phyloP scores from a whole-genome alignment of 2,113 vertebrate genomes.

The Laterallus jamaicensis region DNA sequence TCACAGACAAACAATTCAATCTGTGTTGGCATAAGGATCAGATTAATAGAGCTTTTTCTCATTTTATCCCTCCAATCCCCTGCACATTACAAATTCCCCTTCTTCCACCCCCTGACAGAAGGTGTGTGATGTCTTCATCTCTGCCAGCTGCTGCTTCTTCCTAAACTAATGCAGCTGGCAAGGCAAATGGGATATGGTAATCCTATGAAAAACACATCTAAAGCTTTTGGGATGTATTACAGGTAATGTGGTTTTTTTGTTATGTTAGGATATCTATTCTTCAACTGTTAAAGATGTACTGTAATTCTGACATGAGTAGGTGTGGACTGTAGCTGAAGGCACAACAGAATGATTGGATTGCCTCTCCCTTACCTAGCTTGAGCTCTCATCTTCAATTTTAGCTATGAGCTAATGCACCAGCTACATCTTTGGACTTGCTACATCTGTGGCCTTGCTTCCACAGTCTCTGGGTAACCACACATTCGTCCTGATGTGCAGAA shows the following conservation, averaged over 20 bases:
- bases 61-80: background rate
- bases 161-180: background rate
- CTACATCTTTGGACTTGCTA: background rate
- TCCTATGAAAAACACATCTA: background rate
- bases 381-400: background rate
- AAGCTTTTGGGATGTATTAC: background rate
- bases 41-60: background rate
- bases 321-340: background rate
- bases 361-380: background rate
- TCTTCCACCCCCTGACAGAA: background rate
- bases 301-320: background rate
- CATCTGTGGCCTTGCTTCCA: background rate
- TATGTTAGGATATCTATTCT: background rate
- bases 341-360: background rate
- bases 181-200: background rate
- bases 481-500: background rate
- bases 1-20: background rate
- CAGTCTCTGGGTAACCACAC: background rate
- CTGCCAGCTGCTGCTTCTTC: background rate
- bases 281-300: background rate
- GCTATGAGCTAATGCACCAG: background rate
- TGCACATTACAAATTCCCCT: background rate
- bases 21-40: background rate
- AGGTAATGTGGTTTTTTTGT: background rate
- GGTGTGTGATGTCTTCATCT: background rate